These are phyloP conservation scores for Noctua fimbriata DNA, from an alignment of 2,888 invertebrate genomes.

Conservation along the genomic window DNA sequence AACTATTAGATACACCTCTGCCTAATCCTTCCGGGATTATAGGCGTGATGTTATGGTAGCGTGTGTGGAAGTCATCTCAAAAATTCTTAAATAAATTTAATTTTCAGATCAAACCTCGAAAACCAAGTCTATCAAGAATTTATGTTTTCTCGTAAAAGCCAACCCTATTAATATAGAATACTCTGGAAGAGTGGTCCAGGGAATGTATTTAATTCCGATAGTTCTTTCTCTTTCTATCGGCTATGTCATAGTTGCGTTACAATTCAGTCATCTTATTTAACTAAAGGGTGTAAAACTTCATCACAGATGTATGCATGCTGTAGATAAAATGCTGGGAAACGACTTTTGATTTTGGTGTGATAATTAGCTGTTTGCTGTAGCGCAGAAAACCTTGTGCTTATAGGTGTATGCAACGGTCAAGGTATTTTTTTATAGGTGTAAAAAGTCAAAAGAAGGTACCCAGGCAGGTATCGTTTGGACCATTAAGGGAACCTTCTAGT, in stretches of 20 bases:
- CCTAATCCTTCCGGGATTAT: too few relatives aligned
- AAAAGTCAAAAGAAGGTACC: neutral
- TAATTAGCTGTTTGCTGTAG: neutral
- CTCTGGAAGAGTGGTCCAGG: conserved; percentile 8
- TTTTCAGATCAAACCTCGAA: conserved; percentile 43
- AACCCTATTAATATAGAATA: conserved; percentile 39
- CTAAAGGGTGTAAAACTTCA: neutral
- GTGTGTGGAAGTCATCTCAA: neutral
- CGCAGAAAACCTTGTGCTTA: neutral
- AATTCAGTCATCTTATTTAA: conserved; percentile 54
- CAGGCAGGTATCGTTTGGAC: too few relatives aligned
- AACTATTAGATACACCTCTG: too few relatives aligned
- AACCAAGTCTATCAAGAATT: conserved; percentile 28
- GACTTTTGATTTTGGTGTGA: neutral
- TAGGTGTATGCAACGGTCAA: neutral
- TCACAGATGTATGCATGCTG: too few relatives aligned
- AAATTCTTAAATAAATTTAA: neutral
- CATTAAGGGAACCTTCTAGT: neutral
- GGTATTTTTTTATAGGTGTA: neutral
- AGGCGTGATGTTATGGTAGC: too few relatives aligned
- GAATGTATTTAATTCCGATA: conserved; percentile 53
- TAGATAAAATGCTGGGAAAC: neutral
- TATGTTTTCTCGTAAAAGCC: conserved; percentile 24
- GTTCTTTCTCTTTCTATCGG: conserved; percentile 40
- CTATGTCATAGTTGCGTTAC: conserved; percentile 49